phyloP scores from a whole-genome alignment of 1,140 invertebrate genomes.

The Psix sp. region DNA sequence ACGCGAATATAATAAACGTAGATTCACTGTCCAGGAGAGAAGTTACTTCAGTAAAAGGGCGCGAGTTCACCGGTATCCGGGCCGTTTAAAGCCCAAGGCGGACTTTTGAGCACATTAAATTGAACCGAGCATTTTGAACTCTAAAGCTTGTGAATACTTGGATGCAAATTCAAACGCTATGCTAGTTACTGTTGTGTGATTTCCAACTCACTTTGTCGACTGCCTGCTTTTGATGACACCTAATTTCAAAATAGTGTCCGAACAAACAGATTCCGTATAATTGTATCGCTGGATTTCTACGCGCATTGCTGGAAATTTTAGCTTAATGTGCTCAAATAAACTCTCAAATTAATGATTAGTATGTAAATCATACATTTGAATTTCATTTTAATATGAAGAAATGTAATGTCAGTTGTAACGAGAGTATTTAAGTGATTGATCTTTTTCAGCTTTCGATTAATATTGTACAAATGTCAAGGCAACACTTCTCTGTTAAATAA shows the following conservation, averaged over 20 bases:
- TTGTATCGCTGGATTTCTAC: too few species aligned
- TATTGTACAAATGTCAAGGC: too few species aligned
- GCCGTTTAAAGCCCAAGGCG: slow-evolving; percentile 48
- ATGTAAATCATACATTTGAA: too few species aligned
- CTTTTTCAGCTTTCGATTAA: too few species aligned
- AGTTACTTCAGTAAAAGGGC: slow-evolving; percentile 18
- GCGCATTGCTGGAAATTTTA: too few species aligned
- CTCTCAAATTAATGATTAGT: too few species aligned
- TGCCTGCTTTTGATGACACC: slow-evolving; percentile 9
- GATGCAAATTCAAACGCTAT: slow-evolving; percentile 6
- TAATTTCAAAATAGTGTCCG: slow-evolving; percentile 4
- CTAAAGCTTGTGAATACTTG: slow-evolving; percentile 16
- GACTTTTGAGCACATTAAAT: slow-evolving; percentile 22
- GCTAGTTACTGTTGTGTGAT: slow-evolving; percentile 15
- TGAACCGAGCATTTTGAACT: slow-evolving; percentile 3
- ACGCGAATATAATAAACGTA: slow-evolving; percentile 54
- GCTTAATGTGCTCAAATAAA: too few species aligned
- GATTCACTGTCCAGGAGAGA: slow-evolving; percentile 41
- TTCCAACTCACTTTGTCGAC: slow-evolving; percentile 12
- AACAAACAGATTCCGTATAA: neutral
- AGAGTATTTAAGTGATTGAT: too few species aligned
- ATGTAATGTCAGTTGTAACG: too few species aligned
- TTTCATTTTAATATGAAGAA: too few species aligned
- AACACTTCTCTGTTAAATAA: too few species aligned
- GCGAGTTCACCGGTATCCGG: slow-evolving; percentile 37